Percentiles rank a stretch among this genome's conserved stretches.
phyloP scores from a whole-genome alignment of 2,888 invertebrate genomes.

The Plagiodera versicolora region DNA sequence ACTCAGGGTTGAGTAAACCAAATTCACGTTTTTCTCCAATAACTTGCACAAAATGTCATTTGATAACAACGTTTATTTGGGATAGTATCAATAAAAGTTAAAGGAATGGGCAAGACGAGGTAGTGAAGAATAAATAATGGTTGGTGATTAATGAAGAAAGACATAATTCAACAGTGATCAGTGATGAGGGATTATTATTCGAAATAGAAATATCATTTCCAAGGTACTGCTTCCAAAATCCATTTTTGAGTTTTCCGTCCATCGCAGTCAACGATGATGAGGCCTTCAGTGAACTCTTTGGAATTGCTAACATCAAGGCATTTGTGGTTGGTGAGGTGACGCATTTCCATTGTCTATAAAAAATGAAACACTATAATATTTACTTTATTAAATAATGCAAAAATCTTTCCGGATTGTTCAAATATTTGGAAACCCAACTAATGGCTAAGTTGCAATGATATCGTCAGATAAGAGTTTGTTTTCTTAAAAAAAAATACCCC shows the following conservation, averaged over 20 bases:
- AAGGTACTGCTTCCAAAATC: constrained; percentile 67
- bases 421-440: no score
- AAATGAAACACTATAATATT: no score
- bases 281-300: constrained; percentile 55
- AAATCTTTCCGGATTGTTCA: no score
- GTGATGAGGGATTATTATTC: not conserved
- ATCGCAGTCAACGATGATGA: constrained; percentile 64
- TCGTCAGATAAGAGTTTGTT: no score
- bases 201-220: constrained; percentile 57
- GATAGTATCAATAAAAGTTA: not conserved
- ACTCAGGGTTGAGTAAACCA: no score
- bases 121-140: not conserved
- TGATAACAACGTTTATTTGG: not conserved
- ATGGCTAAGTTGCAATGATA: no score
- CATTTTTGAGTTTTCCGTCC: constrained; percentile 66
- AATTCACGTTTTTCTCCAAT: no score
- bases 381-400: no score
- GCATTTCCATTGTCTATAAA: constrained; percentile 56
- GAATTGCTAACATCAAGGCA: constrained; percentile 60
- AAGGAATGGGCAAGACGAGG: not conserved
- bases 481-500: no score
- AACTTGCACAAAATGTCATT: no score
- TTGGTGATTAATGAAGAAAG: not conserved
- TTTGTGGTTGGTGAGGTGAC: constrained; percentile 60
- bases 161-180: not conserved